phyloP scores from a whole-genome alignment of 2,113 vertebrate genomes.

The Syrmaticus mikado region DNA sequence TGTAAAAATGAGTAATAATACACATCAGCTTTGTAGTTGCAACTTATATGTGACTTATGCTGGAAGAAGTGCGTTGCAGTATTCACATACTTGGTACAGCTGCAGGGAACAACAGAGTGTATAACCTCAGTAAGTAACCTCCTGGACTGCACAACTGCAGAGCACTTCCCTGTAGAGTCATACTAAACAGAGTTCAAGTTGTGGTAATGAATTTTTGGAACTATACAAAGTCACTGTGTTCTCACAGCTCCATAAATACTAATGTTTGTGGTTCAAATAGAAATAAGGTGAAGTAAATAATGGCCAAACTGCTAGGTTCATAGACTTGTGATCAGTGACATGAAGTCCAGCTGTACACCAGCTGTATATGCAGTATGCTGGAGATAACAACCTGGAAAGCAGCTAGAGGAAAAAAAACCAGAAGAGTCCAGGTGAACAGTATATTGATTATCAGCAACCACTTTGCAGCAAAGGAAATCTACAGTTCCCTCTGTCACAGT shows the following conservation, averaged over 20 bases:
- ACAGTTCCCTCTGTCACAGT: background rate
- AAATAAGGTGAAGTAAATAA: background rate
- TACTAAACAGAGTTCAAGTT: background rate
- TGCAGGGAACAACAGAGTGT: accelerated
- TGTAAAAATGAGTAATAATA: background rate
- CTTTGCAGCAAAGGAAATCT: background rate
- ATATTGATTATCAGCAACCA: background rate
- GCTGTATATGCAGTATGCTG: no score
- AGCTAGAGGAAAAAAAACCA: background rate
- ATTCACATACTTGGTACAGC: background rate
- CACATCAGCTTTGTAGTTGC: background rate
- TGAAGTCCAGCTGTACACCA: background rate
- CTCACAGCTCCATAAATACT: background rate
- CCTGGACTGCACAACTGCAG: no score
- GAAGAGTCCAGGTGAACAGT: background rate
- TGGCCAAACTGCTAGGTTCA: background rate
- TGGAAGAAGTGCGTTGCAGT: background rate
- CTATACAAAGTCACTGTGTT: no score
- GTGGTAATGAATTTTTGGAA: background rate
- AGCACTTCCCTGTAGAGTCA: accelerated
- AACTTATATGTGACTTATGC: background rate
- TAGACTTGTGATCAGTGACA: background rate
- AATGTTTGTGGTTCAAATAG: background rate
- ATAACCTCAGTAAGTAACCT: background rate
- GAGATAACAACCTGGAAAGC: background rate